A percentile compares a stretch with the other conserved stretches of the same genome.
Conservation (phyloP, 92 coral and sea anemone genomes). For the Blastomussa wellsi region DNA sequence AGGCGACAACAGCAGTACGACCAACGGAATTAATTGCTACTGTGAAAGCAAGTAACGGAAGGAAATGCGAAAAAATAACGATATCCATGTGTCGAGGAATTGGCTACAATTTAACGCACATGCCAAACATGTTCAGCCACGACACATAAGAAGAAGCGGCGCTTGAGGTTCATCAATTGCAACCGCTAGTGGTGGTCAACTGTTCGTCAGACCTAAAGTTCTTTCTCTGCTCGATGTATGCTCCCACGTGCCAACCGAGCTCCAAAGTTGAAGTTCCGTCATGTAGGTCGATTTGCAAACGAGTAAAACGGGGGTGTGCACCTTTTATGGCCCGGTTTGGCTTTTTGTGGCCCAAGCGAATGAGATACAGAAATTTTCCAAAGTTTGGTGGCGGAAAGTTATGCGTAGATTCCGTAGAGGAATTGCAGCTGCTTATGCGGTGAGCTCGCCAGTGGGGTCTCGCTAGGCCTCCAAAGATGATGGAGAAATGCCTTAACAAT, state of each 20-base stretch:
- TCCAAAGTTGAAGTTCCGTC: conserved; percentile 81
- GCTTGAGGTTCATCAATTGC: conserved; percentile 94
- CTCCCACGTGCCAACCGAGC: conserved; percentile 83
- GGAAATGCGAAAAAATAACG: conserved; percentile 61
- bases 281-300: conserved; percentile 82
- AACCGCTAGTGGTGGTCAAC: conserved; percentile 95
- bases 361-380: conserved; percentile 90
- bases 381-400: conserved; percentile 34
- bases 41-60: conserved; percentile 44
- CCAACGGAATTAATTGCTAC: neutral
- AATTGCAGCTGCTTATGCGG: neutral
- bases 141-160: conserved; percentile 95
- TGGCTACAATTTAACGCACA: conserved; percentile 89
- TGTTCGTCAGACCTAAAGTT: conserved; percentile 87
- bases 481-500: too few species aligned
- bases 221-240: conserved; percentile 93
- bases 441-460: too few species aligned
- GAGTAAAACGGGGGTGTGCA: conserved; percentile 83
- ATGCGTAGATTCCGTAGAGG: conserved; percentile 41
- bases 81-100: conserved; percentile 91
- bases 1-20: conserved; percentile 21
- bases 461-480: too few species aligned
- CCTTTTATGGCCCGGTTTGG: conserved; percentile 87
- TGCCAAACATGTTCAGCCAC: conserved; percentile 97
- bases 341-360: conserved; percentile 94